Percentiles rank a stretch among this genome's conserved stretches.
These are phyloP conservation scores for Chloromyia formosa DNA, from an alignment of 2,888 invertebrate species.

Conservation along the genomic window DNA sequence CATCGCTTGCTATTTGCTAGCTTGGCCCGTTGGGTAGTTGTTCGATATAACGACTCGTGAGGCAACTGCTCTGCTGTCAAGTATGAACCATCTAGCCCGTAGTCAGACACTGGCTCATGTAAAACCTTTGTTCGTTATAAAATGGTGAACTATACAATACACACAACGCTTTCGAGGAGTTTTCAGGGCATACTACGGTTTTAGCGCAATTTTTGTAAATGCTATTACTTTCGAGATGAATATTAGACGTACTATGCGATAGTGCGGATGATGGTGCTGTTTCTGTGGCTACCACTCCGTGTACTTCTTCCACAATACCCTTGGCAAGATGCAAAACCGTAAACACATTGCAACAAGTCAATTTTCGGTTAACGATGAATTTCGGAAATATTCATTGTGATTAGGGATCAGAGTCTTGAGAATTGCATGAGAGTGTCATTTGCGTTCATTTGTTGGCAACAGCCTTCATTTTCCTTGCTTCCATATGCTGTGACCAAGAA, in stretches of 20 bases:
- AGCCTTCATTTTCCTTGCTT: no score
- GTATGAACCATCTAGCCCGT: slow-evolving; percentile 27
- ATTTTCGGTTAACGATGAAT: slow-evolving; percentile 18
- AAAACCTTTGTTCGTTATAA: slow-evolving; percentile 35
- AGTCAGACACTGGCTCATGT: slow-evolving; percentile 18
- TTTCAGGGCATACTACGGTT: slow-evolving; percentile 43
- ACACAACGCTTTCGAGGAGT: slow-evolving; percentile 21
- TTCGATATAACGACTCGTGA: slow-evolving; percentile 28
- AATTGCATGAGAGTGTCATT: background rate
- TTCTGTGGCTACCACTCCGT: background rate
- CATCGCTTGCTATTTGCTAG: no score
- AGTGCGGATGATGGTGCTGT: background rate
- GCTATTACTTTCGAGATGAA: slow-evolving; percentile 35
- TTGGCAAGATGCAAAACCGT: slow-evolving; percentile 13
- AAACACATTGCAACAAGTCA: slow-evolving; percentile 23
- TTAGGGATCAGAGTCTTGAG: background rate
- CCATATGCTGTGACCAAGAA: no score
- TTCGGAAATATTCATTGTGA: slow-evolving; percentile 10
- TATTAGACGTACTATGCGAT: slow-evolving; percentile 2
- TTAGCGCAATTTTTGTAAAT: slow-evolving; percentile 28
- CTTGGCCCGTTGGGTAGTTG: no score
- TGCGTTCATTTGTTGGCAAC: no score
- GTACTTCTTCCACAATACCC: background rate
- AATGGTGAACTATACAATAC: background rate
- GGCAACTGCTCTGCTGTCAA: slow-evolving; percentile 37